Evolutionary conservation across 2,113 vertebrate species (phyloP), one percentile per base, ranked within the genome.

Genomic region (Fukomys damarensis): DNA sequence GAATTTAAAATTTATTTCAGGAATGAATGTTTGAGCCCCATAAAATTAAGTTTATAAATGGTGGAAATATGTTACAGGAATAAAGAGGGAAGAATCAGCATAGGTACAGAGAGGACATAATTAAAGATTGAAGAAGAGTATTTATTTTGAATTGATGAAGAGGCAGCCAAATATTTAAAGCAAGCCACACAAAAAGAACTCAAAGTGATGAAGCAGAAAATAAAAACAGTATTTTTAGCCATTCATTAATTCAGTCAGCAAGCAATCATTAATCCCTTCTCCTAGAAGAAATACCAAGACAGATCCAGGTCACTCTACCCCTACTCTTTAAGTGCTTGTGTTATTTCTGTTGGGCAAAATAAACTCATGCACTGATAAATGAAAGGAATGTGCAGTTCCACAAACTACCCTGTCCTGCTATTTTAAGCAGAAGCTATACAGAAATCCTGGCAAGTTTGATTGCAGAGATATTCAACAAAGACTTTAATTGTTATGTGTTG

Each of bases 191-290:
- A 46, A 76, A 74, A 88, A 32, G 74, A 95, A 94, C 59, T 30
- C 63, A 85, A 87, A 30, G 80, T 43, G 58, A 32, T 92, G 54
- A 85, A 86, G 88, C 63, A 90, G 74, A 90, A 96, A 94, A 88
- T 61, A 85, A 86, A 22, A 65, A 35, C 74, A 35, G 46, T 87
- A 82, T 85, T 95, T 97, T 94, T 90, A 95, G 84, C 61, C 96
- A 95, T 94, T 95, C 90, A 87, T 97, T 97, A 95, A 89, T 97
- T 95, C 81, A 90, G 81, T 92, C 94, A 58, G 72, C 74, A 92
- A 83, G 35, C 38, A 41, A 87, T 97, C 96, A 96, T 95, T 92
- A 94, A 95, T 97, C 76, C 90, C 61, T 65, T 92, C 54, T 82
- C 91, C 54, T 72, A 12, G 70, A 97, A 95, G 80, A 93, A 91